Evolutionary conservation across 2,888 invertebrate species (phyloP).

Genomic region (Netelia virgata): DNA sequence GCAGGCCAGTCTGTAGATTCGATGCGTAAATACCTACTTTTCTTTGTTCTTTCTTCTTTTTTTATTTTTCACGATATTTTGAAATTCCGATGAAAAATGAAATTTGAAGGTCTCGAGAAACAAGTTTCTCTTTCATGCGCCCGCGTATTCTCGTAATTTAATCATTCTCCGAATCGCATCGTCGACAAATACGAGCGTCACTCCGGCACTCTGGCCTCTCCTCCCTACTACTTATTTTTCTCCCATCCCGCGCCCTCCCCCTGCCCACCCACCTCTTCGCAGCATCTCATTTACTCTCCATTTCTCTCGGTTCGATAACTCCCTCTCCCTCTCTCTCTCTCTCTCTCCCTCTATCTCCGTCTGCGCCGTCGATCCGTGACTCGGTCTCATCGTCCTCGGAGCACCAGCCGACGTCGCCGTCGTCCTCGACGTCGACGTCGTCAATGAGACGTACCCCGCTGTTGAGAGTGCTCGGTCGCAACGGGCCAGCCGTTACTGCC

Average conservation of each 20-base stretch:
- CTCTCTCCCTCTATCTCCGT: constrained; percentile 17
- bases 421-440: constrained; percentile 59
- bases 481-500: constrained; percentile 41
- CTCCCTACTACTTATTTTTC: background rate
- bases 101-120: background rate
- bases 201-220: background rate
- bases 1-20: background rate
- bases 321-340: constrained; percentile 20
- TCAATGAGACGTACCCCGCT: constrained; percentile 48
- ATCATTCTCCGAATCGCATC: background rate
- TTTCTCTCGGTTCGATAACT: constrained; percentile 27
- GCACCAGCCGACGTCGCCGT: constrained; percentile 21
- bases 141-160: background rate
- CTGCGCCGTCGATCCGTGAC: constrained; percentile 40
- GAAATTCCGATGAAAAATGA: background rate
- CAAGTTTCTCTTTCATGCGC: background rate
- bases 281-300: constrained; percentile 36
- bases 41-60: background rate
- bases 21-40: background rate
- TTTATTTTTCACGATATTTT: too few relatives aligned
- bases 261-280: constrained; percentile 19
- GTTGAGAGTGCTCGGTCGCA: constrained; percentile 52
- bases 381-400: constrained; percentile 48
- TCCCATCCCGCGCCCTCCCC: too few relatives aligned
- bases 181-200: constrained; percentile 5